Evolutionary conservation across 2,888 invertebrate species (phyloP).

Genomic region (Dasysyrphus albostriatus): DNA sequence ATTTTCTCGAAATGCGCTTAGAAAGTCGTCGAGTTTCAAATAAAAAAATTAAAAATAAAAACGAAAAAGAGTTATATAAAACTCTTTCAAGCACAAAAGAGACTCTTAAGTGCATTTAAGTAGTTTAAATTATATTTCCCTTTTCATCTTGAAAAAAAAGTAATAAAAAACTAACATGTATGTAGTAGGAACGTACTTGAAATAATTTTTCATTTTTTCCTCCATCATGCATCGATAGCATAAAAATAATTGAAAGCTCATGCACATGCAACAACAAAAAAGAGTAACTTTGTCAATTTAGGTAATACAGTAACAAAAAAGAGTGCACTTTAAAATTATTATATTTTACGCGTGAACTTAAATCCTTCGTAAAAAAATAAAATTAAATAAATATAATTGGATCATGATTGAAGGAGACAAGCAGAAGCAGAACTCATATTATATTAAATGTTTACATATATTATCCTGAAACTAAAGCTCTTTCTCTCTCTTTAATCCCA

Average conservation of each 20-base stretch:
- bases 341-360: slow-evolving; percentile 2
- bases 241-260: slow-evolving; percentile 65
- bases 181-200: not conserved
- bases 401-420: slow-evolving; percentile 33
- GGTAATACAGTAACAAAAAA: not conserved
- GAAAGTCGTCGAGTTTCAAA: not conserved
- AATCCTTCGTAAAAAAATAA: not conserved
- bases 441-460: slow-evolving; percentile 30
- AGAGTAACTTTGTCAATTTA: slow-evolving; percentile 48
- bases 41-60: not conserved
- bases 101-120: not conserved
- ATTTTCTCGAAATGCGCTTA: not conserved
- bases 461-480: not conserved
- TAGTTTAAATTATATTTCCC: not conserved
- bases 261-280: not conserved
- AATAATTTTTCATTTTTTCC: not conserved
- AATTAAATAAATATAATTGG: slow-evolving; percentile 43
- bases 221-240: slow-evolving; percentile 50
- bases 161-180: not conserved
- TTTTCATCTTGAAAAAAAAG: not conserved
- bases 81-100: not conserved
- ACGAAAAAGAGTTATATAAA: not conserved
- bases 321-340: slow-evolving; percentile 20
- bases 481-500: not conserved
- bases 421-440: slow-evolving; percentile 20